Conservation (phyloP, 2,113 vertebrate species). For the Rhinogobius similis region DNA sequence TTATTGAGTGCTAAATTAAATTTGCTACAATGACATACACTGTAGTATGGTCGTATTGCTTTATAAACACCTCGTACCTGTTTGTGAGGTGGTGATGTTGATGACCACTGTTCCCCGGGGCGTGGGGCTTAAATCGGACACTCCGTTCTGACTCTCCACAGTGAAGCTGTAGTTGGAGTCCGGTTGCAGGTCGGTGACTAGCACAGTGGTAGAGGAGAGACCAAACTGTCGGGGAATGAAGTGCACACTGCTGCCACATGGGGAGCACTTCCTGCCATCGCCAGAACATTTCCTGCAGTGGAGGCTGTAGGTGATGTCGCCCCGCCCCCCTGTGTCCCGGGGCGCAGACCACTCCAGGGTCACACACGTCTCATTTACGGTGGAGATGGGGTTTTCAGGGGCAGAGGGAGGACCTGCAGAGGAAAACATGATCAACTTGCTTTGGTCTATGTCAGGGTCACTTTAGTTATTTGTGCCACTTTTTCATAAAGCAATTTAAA, state of each 20-base stretch:
- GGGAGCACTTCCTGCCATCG: conserved; percentile 71
- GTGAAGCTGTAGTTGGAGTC: conserved; percentile 84
- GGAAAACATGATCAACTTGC: background rate
- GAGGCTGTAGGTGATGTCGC: conserved; percentile 80
- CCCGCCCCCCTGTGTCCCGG: conserved; percentile 76
- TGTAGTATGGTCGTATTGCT: background rate
- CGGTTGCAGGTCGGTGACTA: conserved; percentile 80
- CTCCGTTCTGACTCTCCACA: conserved; percentile 81
- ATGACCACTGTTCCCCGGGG: conserved; percentile 73
- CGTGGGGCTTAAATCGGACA: conserved; percentile 77
- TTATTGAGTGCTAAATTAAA: background rate
- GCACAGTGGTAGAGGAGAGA: conserved; percentile 67
- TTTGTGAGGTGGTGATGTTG: conserved; percentile 83
- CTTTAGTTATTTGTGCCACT: background rate
- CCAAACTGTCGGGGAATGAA: conserved; percentile 82
- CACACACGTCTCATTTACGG: conserved; percentile 82
- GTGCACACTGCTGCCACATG: conserved; percentile 79
- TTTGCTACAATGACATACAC: background rate
- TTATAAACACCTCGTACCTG: conserved; percentile 62
- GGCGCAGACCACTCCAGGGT: conserved; percentile 82
- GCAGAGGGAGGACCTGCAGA: conserved; percentile 78
- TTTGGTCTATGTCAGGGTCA: background rate
- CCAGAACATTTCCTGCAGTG: conserved; percentile 78
- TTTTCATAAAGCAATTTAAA: conserved; percentile 1
- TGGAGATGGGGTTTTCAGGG: conserved; percentile 82